These are phyloP conservation scores for Melinopterus prodromus DNA, from an alignment of 2,888 invertebrate species.

Conservation along the genomic window DNA sequence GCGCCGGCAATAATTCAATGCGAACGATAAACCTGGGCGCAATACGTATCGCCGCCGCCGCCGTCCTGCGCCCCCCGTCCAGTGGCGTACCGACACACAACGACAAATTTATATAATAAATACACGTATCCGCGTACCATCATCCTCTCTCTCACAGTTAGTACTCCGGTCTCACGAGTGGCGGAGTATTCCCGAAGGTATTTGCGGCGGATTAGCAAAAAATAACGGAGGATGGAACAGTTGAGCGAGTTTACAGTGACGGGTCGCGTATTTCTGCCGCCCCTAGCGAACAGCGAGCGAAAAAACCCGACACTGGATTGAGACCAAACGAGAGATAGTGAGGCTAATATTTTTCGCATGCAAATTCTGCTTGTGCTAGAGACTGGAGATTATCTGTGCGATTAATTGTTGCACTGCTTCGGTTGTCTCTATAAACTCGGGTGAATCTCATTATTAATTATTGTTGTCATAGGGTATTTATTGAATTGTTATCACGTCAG, in stretches of 20 bases:
- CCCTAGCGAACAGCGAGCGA: not conserved
- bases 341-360: not conserved
- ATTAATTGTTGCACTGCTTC: not conserved
- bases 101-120: not conserved
- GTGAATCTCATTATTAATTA: no score
- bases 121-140: not conserved
- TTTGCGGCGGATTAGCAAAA: not conserved
- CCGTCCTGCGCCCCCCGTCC: not conserved
- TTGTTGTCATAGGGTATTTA: no score
- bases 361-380: not conserved
- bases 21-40: conserved; percentile 34
- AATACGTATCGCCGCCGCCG: conserved; percentile 12
- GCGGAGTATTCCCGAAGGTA: not conserved
- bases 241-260: not conserved
- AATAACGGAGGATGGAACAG: not conserved
- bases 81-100: not conserved
- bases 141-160: not conserved
- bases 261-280: not conserved
- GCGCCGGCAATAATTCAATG: conserved; percentile 35
- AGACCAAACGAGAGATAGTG: not conserved
- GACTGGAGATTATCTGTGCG: conserved; percentile 4
- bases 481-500: no score
- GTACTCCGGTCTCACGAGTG: not conserved
- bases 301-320: not conserved
- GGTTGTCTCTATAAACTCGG: not conserved